Percentiles rank a stretch among this genome's conserved stretches.
Evolutionary conservation across 2,888 invertebrate species (phyloP).

Genomic region (Brenthis ino): DNA sequence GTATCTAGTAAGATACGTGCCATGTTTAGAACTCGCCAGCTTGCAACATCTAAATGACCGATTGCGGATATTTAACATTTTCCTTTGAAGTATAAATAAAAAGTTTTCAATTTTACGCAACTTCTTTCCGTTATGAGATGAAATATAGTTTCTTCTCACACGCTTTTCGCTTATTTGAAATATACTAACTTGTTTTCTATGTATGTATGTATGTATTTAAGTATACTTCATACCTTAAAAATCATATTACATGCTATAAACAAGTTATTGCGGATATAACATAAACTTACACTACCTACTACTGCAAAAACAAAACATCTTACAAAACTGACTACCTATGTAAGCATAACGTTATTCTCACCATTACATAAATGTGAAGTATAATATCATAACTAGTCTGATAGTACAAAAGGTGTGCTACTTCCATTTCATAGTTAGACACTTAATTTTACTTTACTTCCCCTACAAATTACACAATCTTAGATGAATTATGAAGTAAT

Average conservation of each 20-base stretch:
- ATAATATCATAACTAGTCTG: slow-evolving; percentile 57
- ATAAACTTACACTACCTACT: not conserved
- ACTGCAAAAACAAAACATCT: not conserved
- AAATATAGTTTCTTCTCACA: no score
- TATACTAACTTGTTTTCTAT: no score
- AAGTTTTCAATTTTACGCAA: not conserved
- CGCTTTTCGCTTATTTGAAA: no score
- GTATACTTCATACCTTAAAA: no score
- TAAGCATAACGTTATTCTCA: slow-evolving; percentile 51
- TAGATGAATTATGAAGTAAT: slow-evolving; percentile 59
- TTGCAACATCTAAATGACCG: slow-evolving; percentile 44
- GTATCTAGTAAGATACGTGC: slow-evolving; percentile 44
- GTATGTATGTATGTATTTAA: no score
- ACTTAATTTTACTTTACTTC: slow-evolving; percentile 51
- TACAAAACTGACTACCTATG: slow-evolving; percentile 5
- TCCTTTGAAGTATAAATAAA: not conserved
- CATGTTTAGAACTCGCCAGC: slow-evolving; percentile 57
- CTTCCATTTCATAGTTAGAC: slow-evolving; percentile 60
- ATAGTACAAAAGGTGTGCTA: slow-evolving; percentile 64
- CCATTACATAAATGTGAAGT: slow-evolving; percentile 57
- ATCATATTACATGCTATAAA: no score
- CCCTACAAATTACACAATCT: slow-evolving; percentile 62
- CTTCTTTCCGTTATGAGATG: no score
- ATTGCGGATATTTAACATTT: slow-evolving; percentile 17
- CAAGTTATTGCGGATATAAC: no score